Conservation (phyloP, 37 sponge, comb jelly and placozoan species). For the Aplysina aerophoba region DNA sequence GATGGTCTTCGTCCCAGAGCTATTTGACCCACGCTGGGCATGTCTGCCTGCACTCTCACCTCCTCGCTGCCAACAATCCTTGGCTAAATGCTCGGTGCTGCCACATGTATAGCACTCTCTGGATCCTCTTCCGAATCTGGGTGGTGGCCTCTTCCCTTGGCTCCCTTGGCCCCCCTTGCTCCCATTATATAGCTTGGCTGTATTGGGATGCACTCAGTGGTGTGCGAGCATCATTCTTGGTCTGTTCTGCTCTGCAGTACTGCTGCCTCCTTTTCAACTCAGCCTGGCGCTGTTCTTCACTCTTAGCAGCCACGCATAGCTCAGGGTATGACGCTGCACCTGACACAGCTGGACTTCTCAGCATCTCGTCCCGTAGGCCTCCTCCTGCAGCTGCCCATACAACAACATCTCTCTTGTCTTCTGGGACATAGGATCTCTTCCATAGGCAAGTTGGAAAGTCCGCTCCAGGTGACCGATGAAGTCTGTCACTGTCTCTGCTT, state of each 20-base stretch:
- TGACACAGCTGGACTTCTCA: constrained; percentile 24
- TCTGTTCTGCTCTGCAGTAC: background rate
- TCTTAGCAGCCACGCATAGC: constrained; percentile 24
- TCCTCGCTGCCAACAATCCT: too few relatives aligned
- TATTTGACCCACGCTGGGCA: too few relatives aligned
- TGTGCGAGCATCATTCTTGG: background rate
- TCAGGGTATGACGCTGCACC: constrained; percentile 5
- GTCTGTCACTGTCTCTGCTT: constrained; percentile 43
- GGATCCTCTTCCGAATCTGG: too few relatives aligned
- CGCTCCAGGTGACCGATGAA: constrained; percentile 42
- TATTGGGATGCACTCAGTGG: too few relatives aligned
- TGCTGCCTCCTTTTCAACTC: constrained; percentile 31
- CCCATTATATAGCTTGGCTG: too few relatives aligned
- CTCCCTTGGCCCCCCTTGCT: too few relatives aligned
- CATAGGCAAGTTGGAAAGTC: constrained; percentile 40
- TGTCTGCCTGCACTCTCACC: too few relatives aligned
- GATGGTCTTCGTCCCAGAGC: too few relatives aligned
- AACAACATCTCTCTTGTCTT: constrained; percentile 42
- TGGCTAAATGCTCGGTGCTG: too few relatives aligned
- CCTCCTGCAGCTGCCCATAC: constrained; percentile 43
- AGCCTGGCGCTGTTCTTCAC: constrained; percentile 16
- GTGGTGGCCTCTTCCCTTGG: too few relatives aligned
- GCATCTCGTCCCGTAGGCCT: constrained; percentile 3
- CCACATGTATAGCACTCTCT: too few relatives aligned
- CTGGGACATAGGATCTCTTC: constrained; percentile 38